Percentiles rank a stretch among this genome's conserved stretches.
phyloP scores from a whole-genome alignment of 2,888 invertebrate species.

The Platycnemis pennipes region DNA sequence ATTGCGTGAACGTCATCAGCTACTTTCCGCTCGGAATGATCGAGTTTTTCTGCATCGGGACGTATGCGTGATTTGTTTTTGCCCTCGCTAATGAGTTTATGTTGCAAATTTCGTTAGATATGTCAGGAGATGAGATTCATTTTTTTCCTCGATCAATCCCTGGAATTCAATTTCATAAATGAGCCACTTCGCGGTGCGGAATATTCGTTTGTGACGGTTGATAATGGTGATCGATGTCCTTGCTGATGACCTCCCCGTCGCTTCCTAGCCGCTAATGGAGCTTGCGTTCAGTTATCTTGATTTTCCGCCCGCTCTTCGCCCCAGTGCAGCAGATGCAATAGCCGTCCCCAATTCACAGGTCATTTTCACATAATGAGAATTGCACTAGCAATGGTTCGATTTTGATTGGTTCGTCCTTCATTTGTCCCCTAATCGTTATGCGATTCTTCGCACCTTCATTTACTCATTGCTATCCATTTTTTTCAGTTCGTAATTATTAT shows the following conservation, averaged over 20 bases:
- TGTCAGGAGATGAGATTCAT: neutral
- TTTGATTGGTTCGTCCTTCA: neutral
- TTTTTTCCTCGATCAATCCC: neutral
- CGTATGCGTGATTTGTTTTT: neutral
- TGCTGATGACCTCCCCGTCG: neutral
- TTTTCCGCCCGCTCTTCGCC: neutral
- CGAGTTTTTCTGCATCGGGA: neutral
- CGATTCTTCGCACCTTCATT: neutral
- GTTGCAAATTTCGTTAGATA: neutral
- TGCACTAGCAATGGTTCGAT: neutral
- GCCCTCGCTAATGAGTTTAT: neutral
- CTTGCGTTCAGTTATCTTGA: neutral
- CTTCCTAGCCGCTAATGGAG: neutral
- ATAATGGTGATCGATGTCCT: neutral
- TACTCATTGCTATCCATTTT: neutral
- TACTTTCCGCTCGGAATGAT: neutral
- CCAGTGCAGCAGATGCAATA: too few species aligned
- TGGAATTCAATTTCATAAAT: neutral
- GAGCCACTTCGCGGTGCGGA: neutral
- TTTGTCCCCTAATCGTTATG: neutral
- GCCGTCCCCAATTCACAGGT: neutral
- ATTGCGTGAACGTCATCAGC: neutral
- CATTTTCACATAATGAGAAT: neutral
- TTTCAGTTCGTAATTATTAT: neutral
- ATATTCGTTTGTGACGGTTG: neutral